phyloP scores from a whole-genome alignment of 2,113 vertebrate species.

The Hemibagrus wyckioides region DNA sequence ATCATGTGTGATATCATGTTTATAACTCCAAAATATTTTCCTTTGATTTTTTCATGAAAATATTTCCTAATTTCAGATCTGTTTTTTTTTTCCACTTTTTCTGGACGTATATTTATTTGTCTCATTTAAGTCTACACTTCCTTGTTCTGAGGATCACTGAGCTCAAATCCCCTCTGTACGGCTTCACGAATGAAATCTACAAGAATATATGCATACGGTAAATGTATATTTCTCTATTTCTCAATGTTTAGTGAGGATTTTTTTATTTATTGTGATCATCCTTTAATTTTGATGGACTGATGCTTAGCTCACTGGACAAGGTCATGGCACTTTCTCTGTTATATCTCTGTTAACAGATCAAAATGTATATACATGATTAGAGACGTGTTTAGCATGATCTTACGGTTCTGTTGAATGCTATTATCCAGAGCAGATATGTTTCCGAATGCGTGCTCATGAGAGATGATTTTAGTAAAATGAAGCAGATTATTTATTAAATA shows the following conservation, averaged over 20 bases:
- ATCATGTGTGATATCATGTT: slow-evolving; percentile 3
- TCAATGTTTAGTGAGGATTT: slow-evolving; percentile 21
- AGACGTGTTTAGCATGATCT: slow-evolving; percentile 44
- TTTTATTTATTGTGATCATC: background rate
- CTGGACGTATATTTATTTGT: background rate
- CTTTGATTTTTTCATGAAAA: slow-evolving; percentile 28
- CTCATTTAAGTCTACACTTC: background rate
- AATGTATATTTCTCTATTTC: slow-evolving; percentile 19
- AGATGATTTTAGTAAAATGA: slow-evolving; percentile 7
- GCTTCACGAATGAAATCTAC: background rate
- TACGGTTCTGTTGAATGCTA: slow-evolving; percentile 31
- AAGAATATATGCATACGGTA: background rate
- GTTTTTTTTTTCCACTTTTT: background rate
- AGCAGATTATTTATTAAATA: background rate
- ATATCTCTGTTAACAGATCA: slow-evolving; percentile 33
- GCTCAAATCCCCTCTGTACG: background rate
- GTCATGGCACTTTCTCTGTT: slow-evolving; percentile 4
- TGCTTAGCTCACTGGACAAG: background rate
- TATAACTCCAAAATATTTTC: background rate
- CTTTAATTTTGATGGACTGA: slow-evolving; percentile 7
- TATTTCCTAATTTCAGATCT: slow-evolving; percentile 4
- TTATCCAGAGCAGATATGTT: slow-evolving; percentile 7
- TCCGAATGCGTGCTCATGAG: slow-evolving; percentile 15
- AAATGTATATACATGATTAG: slow-evolving; percentile 32
- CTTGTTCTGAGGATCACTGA: background rate